phyloP scores from a whole-genome alignment of 2,888 invertebrate species.

The Athripsodes cinereus region DNA sequence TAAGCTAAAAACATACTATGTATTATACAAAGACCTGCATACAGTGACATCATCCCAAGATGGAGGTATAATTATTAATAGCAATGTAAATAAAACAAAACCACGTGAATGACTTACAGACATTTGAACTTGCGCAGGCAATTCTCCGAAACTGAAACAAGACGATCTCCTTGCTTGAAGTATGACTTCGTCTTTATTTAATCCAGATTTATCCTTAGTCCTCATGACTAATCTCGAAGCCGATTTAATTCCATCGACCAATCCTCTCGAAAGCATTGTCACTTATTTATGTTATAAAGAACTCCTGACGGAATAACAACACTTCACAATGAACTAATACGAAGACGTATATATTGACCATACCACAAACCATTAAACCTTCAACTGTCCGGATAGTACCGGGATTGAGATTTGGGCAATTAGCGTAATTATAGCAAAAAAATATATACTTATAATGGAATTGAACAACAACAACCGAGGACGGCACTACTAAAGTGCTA shows the following conservation, averaged over 20 bases:
- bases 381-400: neutral
- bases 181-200: neutral
- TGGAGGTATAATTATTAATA: neutral
- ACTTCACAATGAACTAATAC: neutral
- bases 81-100: neutral
- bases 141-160: constrained; percentile 1
- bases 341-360: neutral
- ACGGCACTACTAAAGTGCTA: neutral
- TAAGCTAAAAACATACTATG: too few relatives aligned
- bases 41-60: neutral
- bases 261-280: constrained; percentile 8
- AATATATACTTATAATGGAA: neutral
- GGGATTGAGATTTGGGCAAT: neutral
- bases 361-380: neutral
- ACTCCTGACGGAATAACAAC: neutral
- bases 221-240: constrained; percentile 6
- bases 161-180: constrained; percentile 3
- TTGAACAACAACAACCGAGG: neutral
- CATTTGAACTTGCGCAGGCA: neutral
- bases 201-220: constrained; percentile 4
- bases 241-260: constrained; percentile 11
- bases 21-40: neutral
- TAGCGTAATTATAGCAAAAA: neutral
- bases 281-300: neutral
- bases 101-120: constrained; percentile 8